Conservation (phyloP, 2,797 vertebrate genomes). For the Lepilemur septentrionalis region DNA sequence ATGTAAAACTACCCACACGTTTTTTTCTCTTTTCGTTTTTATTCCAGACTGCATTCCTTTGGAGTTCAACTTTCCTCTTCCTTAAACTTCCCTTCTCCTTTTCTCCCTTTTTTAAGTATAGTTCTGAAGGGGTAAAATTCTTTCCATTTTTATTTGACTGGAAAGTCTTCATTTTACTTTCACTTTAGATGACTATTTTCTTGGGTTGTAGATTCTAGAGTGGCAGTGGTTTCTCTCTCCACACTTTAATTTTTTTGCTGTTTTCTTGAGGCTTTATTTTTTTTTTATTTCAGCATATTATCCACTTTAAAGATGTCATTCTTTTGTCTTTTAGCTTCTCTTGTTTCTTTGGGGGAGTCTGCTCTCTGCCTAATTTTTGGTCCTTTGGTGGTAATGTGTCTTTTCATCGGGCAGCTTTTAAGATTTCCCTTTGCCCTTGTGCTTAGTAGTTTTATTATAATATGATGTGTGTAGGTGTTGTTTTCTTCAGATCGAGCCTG, state of each 20-base stretch:
- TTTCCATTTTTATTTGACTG: neutral
- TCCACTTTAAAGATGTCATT: neutral
- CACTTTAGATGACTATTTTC: neutral
- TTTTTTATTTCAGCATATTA: too few species aligned
- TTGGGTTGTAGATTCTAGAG: neutral
- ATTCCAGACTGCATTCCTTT: neutral
- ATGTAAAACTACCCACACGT: neutral
- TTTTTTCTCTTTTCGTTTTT: neutral
- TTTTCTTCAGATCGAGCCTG: neutral
- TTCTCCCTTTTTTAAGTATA: neutral
- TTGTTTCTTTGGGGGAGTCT: neutral
- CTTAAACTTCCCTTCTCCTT: neutral
- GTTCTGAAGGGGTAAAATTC: neutral
- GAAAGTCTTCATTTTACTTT: neutral
- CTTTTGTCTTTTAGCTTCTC: neutral
- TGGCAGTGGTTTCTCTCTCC: neutral
- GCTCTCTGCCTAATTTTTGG: neutral
- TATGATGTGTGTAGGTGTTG: neutral
- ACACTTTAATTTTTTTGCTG: neutral
- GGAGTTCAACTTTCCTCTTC: neutral
- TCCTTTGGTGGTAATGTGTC: neutral
- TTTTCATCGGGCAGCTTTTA: neutral
- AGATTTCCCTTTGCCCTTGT: neutral
- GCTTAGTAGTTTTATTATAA: neutral
- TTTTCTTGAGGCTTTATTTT: too few species aligned